phyloP scores from a whole-genome alignment of 2,888 invertebrate species.

The Synergus laeviventris region DNA sequence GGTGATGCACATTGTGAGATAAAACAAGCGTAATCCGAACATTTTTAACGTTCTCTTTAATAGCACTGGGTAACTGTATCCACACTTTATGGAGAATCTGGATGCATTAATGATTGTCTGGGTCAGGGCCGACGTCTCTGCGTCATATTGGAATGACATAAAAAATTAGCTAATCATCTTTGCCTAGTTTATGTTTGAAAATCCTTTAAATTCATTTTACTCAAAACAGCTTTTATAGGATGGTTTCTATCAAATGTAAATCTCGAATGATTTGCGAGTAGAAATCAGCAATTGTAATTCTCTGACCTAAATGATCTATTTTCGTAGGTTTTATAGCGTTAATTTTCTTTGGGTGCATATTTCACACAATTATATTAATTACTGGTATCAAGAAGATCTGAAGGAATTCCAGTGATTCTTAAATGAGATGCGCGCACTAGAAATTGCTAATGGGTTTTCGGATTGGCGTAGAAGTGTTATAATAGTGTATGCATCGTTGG shows the following conservation, averaged over 20 bases:
- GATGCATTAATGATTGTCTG: slow-evolving; percentile 61
- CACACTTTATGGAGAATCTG: slow-evolving; percentile 52
- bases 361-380: slow-evolving; percentile 7
- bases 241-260: no score
- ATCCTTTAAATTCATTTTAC: no score
- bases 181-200: background rate
- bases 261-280: background rate
- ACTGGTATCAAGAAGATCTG: background rate
- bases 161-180: slow-evolving; percentile 11
- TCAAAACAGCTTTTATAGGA: no score
- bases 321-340: background rate
- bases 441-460: slow-evolving; percentile 27
- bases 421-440: background rate
- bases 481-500: slow-evolving; percentile 11
- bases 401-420: background rate
- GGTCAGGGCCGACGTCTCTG: slow-evolving; percentile 72
- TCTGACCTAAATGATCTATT: background rate
- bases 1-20: slow-evolving; percentile 22
- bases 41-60: slow-evolving; percentile 29
- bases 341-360: background rate
- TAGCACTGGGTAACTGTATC: slow-evolving; percentile 38
- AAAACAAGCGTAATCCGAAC: slow-evolving; percentile 15
- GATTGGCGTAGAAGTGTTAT: slow-evolving; percentile 21
- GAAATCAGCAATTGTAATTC: background rate
- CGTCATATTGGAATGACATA: slow-evolving; percentile 31